Percentiles rank a stretch among this genome's conserved stretches.
phyloP scores from a whole-genome alignment of 2,888 invertebrate species.

The Brachypterus glaber region DNA sequence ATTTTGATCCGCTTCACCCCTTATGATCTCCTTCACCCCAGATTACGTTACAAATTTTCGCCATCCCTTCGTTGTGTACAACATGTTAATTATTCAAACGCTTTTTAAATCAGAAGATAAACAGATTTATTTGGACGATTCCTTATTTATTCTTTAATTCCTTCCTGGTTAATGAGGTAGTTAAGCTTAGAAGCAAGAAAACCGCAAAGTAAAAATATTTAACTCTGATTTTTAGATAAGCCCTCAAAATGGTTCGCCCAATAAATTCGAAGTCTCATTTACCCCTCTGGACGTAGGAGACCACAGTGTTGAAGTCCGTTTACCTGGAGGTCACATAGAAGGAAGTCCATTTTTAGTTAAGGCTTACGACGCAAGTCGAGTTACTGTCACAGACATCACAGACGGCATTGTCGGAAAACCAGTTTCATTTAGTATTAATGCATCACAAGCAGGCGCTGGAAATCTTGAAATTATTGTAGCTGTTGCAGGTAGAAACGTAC shows the following conservation, averaged over 20 bases:
- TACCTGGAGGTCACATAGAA: slow-evolving; percentile 71
- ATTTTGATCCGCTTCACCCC: no score
- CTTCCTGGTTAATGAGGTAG: no score
- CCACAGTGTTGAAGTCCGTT: slow-evolving; percentile 74
- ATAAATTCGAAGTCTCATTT: slow-evolving; percentile 47
- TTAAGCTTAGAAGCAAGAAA: no score
- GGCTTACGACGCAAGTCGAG: slow-evolving; percentile 90
- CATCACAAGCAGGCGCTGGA: slow-evolving; percentile 77
- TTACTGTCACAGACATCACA: slow-evolving; percentile 89
- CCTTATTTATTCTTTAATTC: no score
- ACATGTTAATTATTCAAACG: no score
- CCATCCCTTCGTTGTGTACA: no score
- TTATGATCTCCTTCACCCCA: no score
- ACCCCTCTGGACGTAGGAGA: slow-evolving; percentile 88
- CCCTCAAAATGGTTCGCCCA: slow-evolving; percentile 40
- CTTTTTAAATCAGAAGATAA: no score
- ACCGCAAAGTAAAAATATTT: no score
- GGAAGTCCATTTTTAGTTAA: slow-evolving; percentile 94
- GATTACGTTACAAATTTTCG: no score
- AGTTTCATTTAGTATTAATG: slow-evolving; percentile 86
- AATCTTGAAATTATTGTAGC: slow-evolving; percentile 97
- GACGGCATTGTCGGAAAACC: slow-evolving; percentile 86
- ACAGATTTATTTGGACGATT: no score
- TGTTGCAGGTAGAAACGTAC: slow-evolving; percentile 91
- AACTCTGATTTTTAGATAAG: slow-evolving; percentile 30